Conservation (phyloP, 2,888 invertebrate species). For the Calliopum simillimum region DNA sequence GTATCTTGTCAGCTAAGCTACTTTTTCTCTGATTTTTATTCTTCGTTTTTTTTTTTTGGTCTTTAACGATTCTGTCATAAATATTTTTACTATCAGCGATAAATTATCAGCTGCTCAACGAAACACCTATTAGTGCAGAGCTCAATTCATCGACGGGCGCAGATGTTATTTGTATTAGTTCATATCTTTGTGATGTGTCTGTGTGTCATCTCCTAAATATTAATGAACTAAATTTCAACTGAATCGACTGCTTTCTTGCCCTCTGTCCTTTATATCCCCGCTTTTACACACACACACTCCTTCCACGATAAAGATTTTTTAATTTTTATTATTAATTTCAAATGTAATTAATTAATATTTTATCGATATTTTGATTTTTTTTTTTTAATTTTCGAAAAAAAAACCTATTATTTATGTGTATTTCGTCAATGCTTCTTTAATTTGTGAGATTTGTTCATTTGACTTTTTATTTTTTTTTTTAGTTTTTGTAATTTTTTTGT, state of each 20-base stretch:
- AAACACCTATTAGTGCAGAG: constrained; percentile 5
- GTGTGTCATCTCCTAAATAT: constrained; percentile 9
- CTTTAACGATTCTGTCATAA: constrained; percentile 14
- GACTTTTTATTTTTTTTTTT: neutral
- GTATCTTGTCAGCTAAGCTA: neutral
- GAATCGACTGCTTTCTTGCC: constrained; percentile 7
- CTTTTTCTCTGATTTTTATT: neutral
- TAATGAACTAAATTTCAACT: constrained; percentile 12
- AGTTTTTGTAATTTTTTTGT: neutral
- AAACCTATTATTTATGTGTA: constrained; percentile 1
- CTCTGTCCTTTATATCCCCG: too few relatives aligned
- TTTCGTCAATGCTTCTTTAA: neutral
- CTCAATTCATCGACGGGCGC: too few relatives aligned
- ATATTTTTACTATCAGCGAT: constrained; percentile 25
- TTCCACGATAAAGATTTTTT: neutral
- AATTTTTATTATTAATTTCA: constrained; percentile 27
- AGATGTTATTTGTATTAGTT: constrained; percentile 4
- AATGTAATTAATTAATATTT: constrained; percentile 33
- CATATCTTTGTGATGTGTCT: constrained; percentile 3
- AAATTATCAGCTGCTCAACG: constrained; percentile 27
- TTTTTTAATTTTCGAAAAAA: neutral
- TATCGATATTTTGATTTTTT: constrained; percentile 24
- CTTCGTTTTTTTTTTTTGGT: neutral
- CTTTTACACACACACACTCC: neutral
- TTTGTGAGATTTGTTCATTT: neutral